These are phyloP conservation scores for Sapajus apella DNA, from an alignment of 2,113 vertebrate species.

Conservation along the genomic window DNA sequence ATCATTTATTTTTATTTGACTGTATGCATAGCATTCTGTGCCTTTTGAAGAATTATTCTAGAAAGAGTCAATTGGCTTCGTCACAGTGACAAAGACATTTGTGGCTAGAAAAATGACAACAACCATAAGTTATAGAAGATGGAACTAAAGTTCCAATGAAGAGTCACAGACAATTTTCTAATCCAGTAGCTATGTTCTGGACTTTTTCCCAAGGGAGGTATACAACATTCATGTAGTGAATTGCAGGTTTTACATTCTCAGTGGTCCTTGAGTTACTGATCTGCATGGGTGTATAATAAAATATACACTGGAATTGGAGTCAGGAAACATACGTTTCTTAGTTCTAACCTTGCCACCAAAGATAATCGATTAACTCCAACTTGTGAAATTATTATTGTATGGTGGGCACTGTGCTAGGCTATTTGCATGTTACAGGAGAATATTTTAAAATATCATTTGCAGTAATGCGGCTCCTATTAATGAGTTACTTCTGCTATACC, in stretches of 20 bases:
- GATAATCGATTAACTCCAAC: not conserved
- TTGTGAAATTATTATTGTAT: not conserved
- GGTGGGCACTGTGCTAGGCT: not conserved
- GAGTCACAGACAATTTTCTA: not conserved
- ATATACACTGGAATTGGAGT: not conserved
- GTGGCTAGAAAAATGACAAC: not conserved
- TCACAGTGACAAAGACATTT: not conserved
- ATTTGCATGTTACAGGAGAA: not conserved
- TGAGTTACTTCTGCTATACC: not conserved
- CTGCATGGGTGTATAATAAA: not conserved
- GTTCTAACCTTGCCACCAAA: not conserved
- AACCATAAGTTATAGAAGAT: not conserved
- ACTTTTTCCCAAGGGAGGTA: not conserved
- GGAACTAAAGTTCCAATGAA: not conserved
- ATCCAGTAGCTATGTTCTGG: not conserved
- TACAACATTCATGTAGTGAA: not conserved
- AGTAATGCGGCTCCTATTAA: not conserved
- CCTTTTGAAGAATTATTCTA: not conserved
- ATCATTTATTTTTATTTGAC: not conserved
- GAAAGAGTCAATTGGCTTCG: not conserved
- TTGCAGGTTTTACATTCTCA: not conserved
- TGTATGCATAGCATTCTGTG: not conserved
- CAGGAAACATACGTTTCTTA: not conserved
- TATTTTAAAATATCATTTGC: not conserved
- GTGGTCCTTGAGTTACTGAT: not conserved